Evolutionary conservation across 2,888 invertebrate species (phyloP).

Genomic region (Habrosyne pyritoides): DNA sequence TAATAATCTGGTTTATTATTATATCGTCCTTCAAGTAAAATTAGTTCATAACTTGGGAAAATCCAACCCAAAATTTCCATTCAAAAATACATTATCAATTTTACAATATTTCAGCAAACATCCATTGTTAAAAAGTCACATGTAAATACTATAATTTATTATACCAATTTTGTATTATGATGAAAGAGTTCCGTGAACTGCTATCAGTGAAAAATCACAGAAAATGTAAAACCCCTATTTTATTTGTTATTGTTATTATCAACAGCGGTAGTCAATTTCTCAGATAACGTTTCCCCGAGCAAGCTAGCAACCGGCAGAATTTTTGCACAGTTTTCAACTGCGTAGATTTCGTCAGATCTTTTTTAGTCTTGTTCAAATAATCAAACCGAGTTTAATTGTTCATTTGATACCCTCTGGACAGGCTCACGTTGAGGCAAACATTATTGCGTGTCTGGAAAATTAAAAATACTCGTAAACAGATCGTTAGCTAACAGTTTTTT

Average conservation of each 20-base stretch:
- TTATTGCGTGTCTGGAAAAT: conserved; percentile 44
- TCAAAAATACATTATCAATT: neutral
- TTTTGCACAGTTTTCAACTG: conserved; percentile 18
- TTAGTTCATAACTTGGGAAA: neutral
- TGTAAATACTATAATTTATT: neutral
- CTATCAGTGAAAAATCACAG: neutral
- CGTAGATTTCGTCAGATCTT: conserved; percentile 50
- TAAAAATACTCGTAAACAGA: conserved; percentile 59
- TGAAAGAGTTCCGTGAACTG: neutral
- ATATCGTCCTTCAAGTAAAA: neutral
- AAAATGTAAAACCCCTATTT: neutral
- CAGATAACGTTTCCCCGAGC: conserved; percentile 25
- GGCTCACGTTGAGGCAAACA: conserved; percentile 45
- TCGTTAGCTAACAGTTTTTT: conserved; percentile 32
- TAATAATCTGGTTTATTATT: no score
- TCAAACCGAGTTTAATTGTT: conserved; percentile 66
- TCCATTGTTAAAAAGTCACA: neutral
- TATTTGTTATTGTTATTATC: conserved; percentile 2
- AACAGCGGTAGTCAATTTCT: conserved; percentile 14
- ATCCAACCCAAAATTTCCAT: neutral
- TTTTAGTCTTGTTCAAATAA: conserved; percentile 65
- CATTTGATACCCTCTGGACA: conserved; percentile 58
- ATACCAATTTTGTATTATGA: neutral
- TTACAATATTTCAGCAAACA: neutral
- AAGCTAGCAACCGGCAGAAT: conserved; percentile 1